Conservation (phyloP, 1,140 invertebrate genomes). For the Drosophila kurseongensis region DNA sequence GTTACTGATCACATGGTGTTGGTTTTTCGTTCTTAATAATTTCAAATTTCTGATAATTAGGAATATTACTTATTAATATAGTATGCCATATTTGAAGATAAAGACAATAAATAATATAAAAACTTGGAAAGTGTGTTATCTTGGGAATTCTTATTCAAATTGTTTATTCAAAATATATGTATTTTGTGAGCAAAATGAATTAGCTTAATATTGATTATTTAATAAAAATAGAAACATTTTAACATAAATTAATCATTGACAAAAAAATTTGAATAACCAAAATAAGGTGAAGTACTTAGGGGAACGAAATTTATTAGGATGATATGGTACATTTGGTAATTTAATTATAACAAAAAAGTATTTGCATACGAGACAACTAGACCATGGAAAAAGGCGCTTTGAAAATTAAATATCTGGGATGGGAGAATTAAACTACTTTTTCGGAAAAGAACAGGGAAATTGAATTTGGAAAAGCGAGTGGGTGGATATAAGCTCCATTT, state of each 20-base stretch:
- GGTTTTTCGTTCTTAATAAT: too few species aligned
- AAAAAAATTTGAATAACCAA: neutral
- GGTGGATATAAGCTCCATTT: neutral
- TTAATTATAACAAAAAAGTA: conserved; percentile 7
- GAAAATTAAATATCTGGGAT: neutral
- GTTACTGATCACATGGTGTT: too few species aligned
- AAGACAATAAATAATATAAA: too few species aligned
- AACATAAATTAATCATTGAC: neutral
- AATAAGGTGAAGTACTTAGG: neutral
- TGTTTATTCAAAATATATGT: too few species aligned
- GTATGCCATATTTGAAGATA: too few species aligned
- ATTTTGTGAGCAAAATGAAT: too few species aligned
- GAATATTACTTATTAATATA: too few species aligned
- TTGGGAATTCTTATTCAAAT: too few species aligned
- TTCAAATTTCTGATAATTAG: too few species aligned
- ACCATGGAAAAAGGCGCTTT: neutral
- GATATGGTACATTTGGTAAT: neutral
- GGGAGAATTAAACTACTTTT: neutral
- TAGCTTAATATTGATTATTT: too few species aligned
- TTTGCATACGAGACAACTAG: conserved; percentile 1
- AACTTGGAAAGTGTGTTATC: too few species aligned
- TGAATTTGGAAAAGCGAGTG: neutral
- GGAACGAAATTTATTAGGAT: neutral
- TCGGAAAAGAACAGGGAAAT: neutral
- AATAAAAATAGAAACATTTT: neutral